Evolutionary conservation across 2,113 vertebrate species (phyloP).

Genomic region (human (Homo sapiens)): GRCh38 chr9:102560001-102560500

Average conservation of each 20-base stretch:
- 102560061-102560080: neutral
- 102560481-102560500: neutral
- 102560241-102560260: constrained; percentile 15
- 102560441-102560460: neutral
- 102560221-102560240: neutral
- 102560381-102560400: neutral
- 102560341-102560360: neutral
- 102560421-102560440: neutral
- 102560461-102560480: neutral
- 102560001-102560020: constrained; percentile 56
- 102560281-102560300: neutral
- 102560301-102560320: neutral
- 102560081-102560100: constrained; percentile 20
- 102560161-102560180: constrained; percentile 47
- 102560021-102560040: neutral
- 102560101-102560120: constrained; percentile 60
- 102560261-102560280: neutral
- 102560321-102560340: neutral
- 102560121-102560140: neutral
- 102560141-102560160: constrained; percentile 12
- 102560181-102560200: constrained; percentile 31
- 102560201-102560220: constrained; percentile 56
- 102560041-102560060: neutral
- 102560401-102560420: neutral
- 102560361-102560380: neutral